Conservation (phyloP, 2,113 vertebrate species). For the Platysteira castanea region DNA sequence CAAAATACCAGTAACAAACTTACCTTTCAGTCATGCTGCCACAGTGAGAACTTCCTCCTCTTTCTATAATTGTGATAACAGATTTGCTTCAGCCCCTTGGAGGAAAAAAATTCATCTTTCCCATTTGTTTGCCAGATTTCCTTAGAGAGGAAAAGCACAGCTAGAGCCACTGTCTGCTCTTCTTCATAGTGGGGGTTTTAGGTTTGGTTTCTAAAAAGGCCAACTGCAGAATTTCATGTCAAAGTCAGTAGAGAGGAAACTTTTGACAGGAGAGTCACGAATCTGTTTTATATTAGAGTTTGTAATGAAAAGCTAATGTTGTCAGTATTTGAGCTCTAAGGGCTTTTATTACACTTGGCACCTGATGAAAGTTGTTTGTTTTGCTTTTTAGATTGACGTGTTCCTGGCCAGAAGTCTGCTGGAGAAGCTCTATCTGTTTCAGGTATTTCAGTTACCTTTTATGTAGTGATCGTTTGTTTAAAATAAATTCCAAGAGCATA, state of each 20-base stretch:
- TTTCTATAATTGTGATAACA: background rate
- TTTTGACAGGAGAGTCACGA: background rate
- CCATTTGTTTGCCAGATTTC: background rate
- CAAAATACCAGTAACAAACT: background rate
- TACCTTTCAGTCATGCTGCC: background rate
- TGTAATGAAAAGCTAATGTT: background rate
- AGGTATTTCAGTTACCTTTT: conserved; percentile 75
- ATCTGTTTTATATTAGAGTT: background rate
- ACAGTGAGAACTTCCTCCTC: background rate
- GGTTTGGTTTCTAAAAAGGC: background rate
- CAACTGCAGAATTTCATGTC: background rate
- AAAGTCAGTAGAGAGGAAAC: background rate
- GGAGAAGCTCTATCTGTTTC: conserved; percentile 95
- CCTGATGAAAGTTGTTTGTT: background rate
- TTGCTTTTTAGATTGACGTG: conserved; percentile 84
- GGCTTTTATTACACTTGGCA: background rate
- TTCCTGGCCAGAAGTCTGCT: conserved; percentile 94
- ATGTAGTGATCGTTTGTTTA: background rate
- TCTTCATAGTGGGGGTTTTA: background rate
- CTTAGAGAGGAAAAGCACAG: background rate
- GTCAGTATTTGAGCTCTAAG: background rate
- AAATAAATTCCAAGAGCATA: background rate
- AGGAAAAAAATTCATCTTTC: background rate
- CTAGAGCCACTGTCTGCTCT: background rate
- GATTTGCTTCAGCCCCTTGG: background rate